Conservation (phyloP, 2,797 vertebrate species). For the Urosaurus nigricauda region DNA sequence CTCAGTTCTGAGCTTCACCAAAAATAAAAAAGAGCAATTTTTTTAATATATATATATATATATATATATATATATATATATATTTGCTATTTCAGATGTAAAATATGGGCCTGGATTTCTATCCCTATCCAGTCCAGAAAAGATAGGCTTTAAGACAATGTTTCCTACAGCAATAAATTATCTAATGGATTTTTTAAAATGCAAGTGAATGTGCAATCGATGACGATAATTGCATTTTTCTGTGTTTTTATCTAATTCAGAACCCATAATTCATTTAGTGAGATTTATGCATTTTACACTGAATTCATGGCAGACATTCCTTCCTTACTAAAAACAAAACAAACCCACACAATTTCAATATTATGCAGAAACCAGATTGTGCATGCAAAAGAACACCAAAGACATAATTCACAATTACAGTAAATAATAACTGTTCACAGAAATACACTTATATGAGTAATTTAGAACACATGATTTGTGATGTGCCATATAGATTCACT, state of each 20-base stretch:
- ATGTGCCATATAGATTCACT: background rate
- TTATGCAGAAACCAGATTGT: background rate
- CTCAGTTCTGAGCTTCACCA: background rate
- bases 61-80: too few species aligned
- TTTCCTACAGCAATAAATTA: constrained; percentile 22
- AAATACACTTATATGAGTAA: constrained; percentile 28
- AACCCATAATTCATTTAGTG: constrained; percentile 17
- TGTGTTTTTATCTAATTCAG: constrained; percentile 23
- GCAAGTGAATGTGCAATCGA: constrained; percentile 1
- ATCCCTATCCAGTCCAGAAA: background rate
- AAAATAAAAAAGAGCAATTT: too few species aligned
- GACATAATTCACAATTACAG: constrained; percentile 16
- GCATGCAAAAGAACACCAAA: background rate
- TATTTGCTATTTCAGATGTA: constrained; percentile 2
- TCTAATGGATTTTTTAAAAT: constrained; percentile 21
- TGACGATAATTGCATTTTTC: constrained; percentile 28
- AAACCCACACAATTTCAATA: background rate
- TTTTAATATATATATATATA: too few species aligned
- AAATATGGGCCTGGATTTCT: background rate
- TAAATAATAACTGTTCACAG: constrained; percentile 22
- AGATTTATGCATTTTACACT: constrained; percentile 28
- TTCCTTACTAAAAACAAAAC: background rate
- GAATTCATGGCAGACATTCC: constrained; percentile 14
- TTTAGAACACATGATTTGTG: constrained; percentile 6
- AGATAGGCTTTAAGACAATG: background rate